Evolutionary conservation across 2,888 invertebrate species (phyloP), one percentile per base, ranked within the genome.

Genomic region (Unio delphinus): DNA sequence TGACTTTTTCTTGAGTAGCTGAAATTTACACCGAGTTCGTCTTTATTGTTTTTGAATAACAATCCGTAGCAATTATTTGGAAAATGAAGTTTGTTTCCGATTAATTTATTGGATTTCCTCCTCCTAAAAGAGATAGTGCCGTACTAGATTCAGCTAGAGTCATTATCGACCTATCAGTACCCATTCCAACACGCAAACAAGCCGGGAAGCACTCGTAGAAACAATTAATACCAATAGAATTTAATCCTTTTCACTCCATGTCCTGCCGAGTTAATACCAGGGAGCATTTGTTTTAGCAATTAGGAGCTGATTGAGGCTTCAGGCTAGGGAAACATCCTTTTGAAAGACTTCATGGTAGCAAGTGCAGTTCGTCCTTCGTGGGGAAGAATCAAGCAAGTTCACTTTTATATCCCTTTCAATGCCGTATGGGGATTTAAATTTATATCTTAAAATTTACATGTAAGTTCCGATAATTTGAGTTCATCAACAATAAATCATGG

Each of bases 221-320:
- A 72, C 72, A 72, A 72, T 72, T 69, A 74, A 72, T 74, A 67
- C 67, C 54, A 60, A 55, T 68, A 68, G 72, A 72, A 72, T 74
- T 74, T 72, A 74, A 72, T 69, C 65, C 71, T 65, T 28, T 55
- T 58, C 60, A 26, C 26, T 62, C 55, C 65, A 55, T 61, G 61
- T 64, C 64, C 66, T 66, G 57, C 62, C 55, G 55, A 68, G 28
- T 64, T 70, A 72, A 67, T 68, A 66, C 64, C 45, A 59, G 30
- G 66, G 72, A 63, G 45, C 72, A 72, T 72, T 75, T 75, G 72
- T 75, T 75, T 70, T 69, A 75, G 65, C 65, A 68, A 75, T 75
- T 75, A 75, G 66, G 61, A 67, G 45, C 8, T 45, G 45, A 45
- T 45, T 45, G 45, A 45, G 45, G 45, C 45, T 45, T 45, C 45